phyloP scores from a whole-genome alignment of 2,888 invertebrate genomes.

The Lagria hirta region DNA sequence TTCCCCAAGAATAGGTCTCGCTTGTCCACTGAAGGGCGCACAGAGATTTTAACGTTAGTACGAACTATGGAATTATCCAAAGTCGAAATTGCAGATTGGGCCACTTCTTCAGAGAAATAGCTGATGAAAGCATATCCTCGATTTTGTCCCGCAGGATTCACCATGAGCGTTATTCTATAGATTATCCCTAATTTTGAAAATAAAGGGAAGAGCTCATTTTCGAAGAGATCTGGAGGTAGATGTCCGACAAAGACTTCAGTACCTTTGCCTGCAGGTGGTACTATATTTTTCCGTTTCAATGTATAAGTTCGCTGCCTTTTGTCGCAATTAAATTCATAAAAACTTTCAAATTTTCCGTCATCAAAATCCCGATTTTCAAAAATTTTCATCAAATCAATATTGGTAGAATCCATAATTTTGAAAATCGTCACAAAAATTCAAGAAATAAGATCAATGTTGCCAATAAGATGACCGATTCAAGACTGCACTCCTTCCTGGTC shows the following conservation, averaged over 20 bases:
- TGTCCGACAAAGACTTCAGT: conserved; percentile 79
- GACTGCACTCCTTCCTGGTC: no score
- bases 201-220: conserved; percentile 73
- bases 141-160: conserved; percentile 75
- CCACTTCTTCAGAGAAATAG: conserved; percentile 61
- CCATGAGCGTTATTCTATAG: conserved; percentile 77
- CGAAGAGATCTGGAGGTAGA: conserved; percentile 73
- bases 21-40: conserved; percentile 69
- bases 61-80: conserved; percentile 66
- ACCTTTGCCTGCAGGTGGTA: conserved; percentile 58
- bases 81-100: conserved; percentile 63
- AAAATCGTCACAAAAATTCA: no score
- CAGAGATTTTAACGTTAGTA: conserved; percentile 75
- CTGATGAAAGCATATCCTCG: conserved; percentile 80
- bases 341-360: no score
- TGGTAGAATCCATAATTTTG: no score
- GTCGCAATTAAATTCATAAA: no score
- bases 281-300: no score
- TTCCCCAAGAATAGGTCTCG: conserved; percentile 68
- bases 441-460: no score
- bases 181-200: conserved; percentile 66
- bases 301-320: no score
- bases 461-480: no score
- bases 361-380: no score
- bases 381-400: no score